Evolutionary conservation across 2,888 invertebrate species (phyloP).

Genomic region (Drosophila pseudotakahashii): DNA sequence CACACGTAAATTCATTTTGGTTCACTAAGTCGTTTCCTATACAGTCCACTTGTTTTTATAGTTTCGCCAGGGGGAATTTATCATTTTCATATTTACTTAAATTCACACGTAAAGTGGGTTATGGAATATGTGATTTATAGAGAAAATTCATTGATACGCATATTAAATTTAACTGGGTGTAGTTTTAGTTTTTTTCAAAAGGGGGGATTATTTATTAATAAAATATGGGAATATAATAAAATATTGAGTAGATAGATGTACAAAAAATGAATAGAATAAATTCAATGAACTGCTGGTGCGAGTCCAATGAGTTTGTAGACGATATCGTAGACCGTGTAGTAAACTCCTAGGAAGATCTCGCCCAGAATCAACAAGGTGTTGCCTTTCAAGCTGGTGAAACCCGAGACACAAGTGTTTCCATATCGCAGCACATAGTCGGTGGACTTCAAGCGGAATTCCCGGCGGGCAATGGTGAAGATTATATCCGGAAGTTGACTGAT

Average conservation of each 20-base stretch:
- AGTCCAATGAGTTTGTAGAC: constrained; percentile 91
- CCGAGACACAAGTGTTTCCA: constrained; percentile 92
- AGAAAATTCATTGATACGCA: constrained; percentile 1
- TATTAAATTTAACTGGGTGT: neutral
- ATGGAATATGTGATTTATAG: constrained; percentile 27
- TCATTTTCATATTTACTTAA: neutral
- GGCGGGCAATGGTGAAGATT: constrained; percentile 90
- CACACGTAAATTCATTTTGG: constrained; percentile 24
- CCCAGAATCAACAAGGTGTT: constrained; percentile 94
- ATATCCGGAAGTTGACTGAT: constrained; percentile 91
- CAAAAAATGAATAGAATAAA: neutral
- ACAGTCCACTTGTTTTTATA: constrained; percentile 11
- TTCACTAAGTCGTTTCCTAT: neutral
- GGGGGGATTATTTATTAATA: too few species aligned
- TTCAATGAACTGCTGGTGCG: constrained; percentile 24
- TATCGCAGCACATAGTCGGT: constrained; percentile 89
- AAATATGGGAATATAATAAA: too few species aligned
- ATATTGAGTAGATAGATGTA: too few species aligned
- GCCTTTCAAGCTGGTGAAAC: constrained; percentile 92
- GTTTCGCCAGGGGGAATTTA: constrained; percentile 4
- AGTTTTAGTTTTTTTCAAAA: too few species aligned
- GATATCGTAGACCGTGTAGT: constrained; percentile 96
- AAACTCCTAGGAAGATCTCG: constrained; percentile 96
- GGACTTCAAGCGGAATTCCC: constrained; percentile 89
- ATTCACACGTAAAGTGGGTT: constrained; percentile 31